Evolutionary conservation across 2,113 vertebrate species (phyloP).

Genomic region (Cyanoramphus novaezelandiae): DNA sequence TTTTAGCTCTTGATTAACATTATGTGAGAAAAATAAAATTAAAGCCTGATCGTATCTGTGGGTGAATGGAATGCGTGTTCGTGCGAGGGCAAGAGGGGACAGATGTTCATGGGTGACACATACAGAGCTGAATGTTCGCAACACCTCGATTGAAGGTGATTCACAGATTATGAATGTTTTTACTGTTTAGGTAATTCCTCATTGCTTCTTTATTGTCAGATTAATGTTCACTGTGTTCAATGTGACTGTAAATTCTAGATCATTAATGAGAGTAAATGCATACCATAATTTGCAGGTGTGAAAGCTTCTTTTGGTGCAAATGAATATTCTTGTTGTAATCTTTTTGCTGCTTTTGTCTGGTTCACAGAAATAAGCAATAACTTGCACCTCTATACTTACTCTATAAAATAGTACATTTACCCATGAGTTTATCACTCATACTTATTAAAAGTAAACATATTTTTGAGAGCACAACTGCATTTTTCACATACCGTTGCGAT

Average conservation of each 20-base stretch:
- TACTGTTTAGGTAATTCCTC: conserved; percentile 40
- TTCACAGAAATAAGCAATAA: background rate
- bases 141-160: conserved; percentile 34
- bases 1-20: conserved; percentile 81
- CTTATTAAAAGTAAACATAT: conserved; percentile 13
- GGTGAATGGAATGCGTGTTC: conserved; percentile 47
- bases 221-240: background rate
- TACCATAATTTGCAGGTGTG: background rate
- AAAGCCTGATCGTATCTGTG: conserved; percentile 71
- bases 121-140: background rate
- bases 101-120: conserved; percentile 52
- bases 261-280: background rate
- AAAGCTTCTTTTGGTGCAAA: background rate
- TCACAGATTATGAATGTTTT: conserved; percentile 23
- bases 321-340: background rate
- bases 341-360: background rate
- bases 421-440: background rate
- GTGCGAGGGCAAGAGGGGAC: conserved; percentile 36
- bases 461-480: background rate
- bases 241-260: background rate
- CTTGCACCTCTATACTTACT: background rate
- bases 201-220: background rate
- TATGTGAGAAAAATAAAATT: conserved; percentile 82
- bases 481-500: background rate
- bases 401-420: background rate